These are phyloP conservation scores for Pseudopodoces humilis DNA, from an alignment of 2,113 vertebrate species.

Conservation along the genomic window DNA sequence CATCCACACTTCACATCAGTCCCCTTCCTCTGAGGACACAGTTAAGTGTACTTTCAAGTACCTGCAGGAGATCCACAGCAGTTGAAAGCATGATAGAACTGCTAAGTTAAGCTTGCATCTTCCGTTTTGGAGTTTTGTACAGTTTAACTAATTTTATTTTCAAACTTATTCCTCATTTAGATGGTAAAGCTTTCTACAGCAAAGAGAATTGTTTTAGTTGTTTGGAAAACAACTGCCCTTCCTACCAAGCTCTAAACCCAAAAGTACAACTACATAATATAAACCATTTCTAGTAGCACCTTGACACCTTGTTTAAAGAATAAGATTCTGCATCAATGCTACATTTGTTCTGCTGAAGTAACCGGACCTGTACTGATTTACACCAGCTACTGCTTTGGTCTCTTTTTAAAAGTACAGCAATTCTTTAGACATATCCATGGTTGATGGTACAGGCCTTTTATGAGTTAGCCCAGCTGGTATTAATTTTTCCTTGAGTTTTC, in stretches of 20 bases:
- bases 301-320: neutral
- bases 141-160: neutral
- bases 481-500: neutral
- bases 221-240: neutral
- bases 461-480: neutral
- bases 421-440: neutral
- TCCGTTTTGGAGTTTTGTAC: neutral
- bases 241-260: neutral
- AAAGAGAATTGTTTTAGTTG: neutral
- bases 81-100: neutral
- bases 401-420: neutral
- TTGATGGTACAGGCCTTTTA: neutral
- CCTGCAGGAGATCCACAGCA: neutral
- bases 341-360: neutral
- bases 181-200: neutral
- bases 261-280: neutral
- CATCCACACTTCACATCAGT: neutral
- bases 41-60: neutral
- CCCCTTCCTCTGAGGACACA: neutral
- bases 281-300: neutral
- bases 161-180: neutral
- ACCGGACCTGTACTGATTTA: neutral
- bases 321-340: neutral
- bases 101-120: neutral
- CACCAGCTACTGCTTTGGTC: neutral